Percentiles rank a stretch among this genome's conserved stretches.
phyloP scores from a whole-genome alignment of 2,113 vertebrate genomes.

The Sinocyclocheilus anshuiensis region DNA sequence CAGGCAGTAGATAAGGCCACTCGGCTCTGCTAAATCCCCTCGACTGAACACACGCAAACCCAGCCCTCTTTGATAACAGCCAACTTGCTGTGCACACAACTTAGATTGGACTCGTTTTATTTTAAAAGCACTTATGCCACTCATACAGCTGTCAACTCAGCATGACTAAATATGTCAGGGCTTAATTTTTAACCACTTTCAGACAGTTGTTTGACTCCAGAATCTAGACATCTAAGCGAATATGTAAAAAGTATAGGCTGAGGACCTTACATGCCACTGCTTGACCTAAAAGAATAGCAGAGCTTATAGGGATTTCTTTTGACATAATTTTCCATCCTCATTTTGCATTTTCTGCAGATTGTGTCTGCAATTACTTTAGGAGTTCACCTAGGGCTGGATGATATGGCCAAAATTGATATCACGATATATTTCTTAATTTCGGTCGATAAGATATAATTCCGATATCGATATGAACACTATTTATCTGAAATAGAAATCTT shows the following conservation, averaged over 20 bases:
- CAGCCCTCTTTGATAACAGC: conserved; percentile 40
- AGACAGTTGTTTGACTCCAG: not conserved
- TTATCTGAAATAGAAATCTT: no score
- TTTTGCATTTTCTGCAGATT: not conserved
- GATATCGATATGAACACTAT: no score
- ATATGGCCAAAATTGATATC: no score
- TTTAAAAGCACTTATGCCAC: conserved; percentile 36
- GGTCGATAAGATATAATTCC: no score
- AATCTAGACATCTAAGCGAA: not conserved
- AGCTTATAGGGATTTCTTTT: conserved; percentile 4
- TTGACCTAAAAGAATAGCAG: conserved; percentile 6
- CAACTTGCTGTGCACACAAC: conserved; percentile 30
- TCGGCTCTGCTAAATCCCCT: conserved; percentile 47
- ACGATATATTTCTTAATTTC: no score
- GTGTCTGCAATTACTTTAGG: not conserved
- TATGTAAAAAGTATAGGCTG: conserved; percentile 4
- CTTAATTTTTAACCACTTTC: conserved; percentile 35
- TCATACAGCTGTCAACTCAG: conserved; percentile 32
- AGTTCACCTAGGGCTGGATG: no score
- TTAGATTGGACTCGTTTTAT: conserved; percentile 15
- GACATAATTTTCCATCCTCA: not conserved
- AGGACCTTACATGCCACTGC: conserved; percentile 21
- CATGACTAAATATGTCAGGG: conserved; percentile 47
- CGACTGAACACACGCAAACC: conserved; percentile 24
- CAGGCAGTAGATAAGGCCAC: conserved; percentile 57